These are phyloP conservation scores for Cotesia chilonis DNA, from an alignment of 1,140 invertebrate species.

Conservation along the genomic window DNA sequence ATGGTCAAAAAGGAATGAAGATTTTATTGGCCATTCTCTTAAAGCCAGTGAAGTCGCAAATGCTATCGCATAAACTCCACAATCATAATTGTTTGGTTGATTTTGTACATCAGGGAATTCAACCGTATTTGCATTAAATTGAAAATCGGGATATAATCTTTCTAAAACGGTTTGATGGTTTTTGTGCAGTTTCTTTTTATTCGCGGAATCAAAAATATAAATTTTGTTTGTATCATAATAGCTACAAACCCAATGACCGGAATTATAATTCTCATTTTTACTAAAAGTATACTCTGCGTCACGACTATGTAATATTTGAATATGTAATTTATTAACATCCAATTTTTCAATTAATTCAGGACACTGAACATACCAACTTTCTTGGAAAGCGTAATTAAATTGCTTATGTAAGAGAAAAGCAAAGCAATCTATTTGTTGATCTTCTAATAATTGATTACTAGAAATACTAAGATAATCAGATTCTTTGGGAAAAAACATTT, in stretches of 20 bases:
- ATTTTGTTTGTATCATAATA: constrained; percentile 35
- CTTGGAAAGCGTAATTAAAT: neutral
- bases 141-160: constrained; percentile 25
- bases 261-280: neutral
- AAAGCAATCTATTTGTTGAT: too few relatives aligned
- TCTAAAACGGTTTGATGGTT: constrained; percentile 25
- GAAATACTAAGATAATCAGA: neutral
- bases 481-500: neutral
- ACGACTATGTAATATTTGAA: neutral
- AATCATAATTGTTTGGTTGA: neutral
- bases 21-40: neutral
- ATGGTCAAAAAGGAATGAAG: neutral
- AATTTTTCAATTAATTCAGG: neutral
- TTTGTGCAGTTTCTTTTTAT: constrained; percentile 27
- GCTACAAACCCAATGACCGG: constrained; percentile 32
- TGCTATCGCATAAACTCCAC: neutral
- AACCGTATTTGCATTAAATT: neutral
- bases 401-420: neutral
- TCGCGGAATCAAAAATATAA: constrained; percentile 37
- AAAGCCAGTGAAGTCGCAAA: neutral
- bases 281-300: neutral
- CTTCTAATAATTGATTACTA: neutral
- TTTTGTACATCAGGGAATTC: constrained; percentile 1
- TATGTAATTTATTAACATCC: neutral
- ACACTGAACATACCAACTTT: neutral